Evolutionary conservation across 1,140 invertebrate genomes (phyloP).

Genomic region (Bursaphelenchus mucronatus): DNA sequence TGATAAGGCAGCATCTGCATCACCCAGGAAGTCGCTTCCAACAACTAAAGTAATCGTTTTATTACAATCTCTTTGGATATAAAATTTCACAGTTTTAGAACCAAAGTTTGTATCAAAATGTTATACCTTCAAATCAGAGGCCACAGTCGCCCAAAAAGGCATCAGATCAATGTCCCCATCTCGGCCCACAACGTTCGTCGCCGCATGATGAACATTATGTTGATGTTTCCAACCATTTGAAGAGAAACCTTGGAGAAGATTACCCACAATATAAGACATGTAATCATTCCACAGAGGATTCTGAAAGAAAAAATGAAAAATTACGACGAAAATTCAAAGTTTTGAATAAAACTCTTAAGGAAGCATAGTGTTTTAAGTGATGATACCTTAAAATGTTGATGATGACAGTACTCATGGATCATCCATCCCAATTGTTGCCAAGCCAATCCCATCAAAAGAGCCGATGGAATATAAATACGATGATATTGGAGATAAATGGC

Average conservation of each 20-base stretch:
- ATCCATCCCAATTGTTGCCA: slow-evolving; percentile 58
- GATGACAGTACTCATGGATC: slow-evolving; percentile 59
- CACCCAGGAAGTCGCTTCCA: slow-evolving; percentile 38
- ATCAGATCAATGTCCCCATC: slow-evolving; percentile 59
- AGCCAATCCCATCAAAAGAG: slow-evolving; percentile 56
- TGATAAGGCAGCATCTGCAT: slow-evolving; percentile 54
- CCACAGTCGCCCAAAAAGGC: slow-evolving; percentile 58
- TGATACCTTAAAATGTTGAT: slow-evolving; percentile 52
- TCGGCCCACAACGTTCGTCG: slow-evolving; percentile 57
- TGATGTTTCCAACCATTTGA: slow-evolving; percentile 60
- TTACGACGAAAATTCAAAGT: background rate
- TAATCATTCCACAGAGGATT: slow-evolving; percentile 39
- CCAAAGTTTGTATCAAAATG: slow-evolving; percentile 13
- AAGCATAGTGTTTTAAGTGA: background rate
- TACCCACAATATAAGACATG: slow-evolving; percentile 52
- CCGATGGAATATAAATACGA: slow-evolving; percentile 47
- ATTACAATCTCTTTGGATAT: slow-evolving; percentile 9
- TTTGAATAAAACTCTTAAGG: background rate
- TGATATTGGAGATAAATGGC: slow-evolving; percentile 52
- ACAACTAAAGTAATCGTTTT: slow-evolving; percentile 22
- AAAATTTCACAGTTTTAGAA: slow-evolving; percentile 4
- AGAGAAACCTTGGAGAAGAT: slow-evolving; percentile 57
- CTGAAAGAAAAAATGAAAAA: slow-evolving; percentile 23
- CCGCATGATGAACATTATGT: slow-evolving; percentile 60
- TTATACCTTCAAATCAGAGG: slow-evolving; percentile 51